These are phyloP conservation scores for Rhodeus uyekii DNA, from an alignment of 2,797 vertebrate genomes.

Conservation along the genomic window DNA sequence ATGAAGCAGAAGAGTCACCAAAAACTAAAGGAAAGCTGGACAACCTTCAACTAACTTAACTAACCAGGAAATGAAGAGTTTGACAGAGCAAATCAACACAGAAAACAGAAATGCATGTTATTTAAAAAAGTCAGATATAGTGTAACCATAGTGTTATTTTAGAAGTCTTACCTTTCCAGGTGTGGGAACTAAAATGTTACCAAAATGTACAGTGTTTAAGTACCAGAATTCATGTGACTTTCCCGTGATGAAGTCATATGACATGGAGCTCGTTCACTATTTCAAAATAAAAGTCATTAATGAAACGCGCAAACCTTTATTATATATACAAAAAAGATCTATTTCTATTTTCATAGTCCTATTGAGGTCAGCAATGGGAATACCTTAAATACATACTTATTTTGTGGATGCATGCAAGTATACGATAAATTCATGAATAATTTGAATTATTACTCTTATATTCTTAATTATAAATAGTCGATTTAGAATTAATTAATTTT, in stretches of 20 bases:
- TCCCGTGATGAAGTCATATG: slow-evolving; percentile 52
- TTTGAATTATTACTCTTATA: too few species aligned
- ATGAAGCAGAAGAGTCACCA: not conserved
- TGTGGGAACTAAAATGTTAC: too few species aligned
- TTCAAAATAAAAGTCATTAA: slow-evolving; percentile 32
- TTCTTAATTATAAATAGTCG: too few species aligned
- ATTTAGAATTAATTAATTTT: too few species aligned
- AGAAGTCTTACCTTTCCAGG: slow-evolving; percentile 33
- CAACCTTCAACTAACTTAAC: not conserved
- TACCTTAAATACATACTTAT: not conserved
- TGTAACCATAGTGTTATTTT: not conserved
- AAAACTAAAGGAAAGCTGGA: not conserved
- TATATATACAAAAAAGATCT: not conserved
- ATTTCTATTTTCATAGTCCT: not conserved
- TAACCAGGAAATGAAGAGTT: not conserved
- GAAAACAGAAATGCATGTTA: not conserved
- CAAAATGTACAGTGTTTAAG: slow-evolving; percentile 4
- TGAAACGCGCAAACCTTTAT: not conserved
- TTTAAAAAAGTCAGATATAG: not conserved
- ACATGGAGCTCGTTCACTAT: not conserved
- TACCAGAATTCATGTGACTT: slow-evolving; percentile 46
- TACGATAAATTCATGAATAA: too few species aligned
- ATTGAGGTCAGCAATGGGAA: not conserved
- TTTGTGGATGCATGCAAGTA: not conserved
- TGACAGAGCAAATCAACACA: not conserved